Conservation (phyloP, 2,888 invertebrate species). For the Philonicus albiceps region DNA sequence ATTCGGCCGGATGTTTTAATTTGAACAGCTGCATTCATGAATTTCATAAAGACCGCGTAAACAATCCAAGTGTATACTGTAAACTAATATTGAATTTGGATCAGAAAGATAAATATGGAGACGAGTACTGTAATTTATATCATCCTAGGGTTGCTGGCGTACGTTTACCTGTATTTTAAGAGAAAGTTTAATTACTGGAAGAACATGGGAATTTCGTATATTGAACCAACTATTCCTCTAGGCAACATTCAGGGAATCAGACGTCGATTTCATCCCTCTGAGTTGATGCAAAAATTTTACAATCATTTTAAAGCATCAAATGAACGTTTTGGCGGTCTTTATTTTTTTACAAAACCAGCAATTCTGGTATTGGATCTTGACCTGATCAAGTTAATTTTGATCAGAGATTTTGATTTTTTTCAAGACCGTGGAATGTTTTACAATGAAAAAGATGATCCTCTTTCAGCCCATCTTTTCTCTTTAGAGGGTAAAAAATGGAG, state of each 20-base stretch:
- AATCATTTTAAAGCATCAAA: slow-evolving; percentile 42
- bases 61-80: background rate
- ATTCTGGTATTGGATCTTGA: slow-evolving; percentile 50
- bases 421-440: slow-evolving; percentile 53
- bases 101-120: background rate
- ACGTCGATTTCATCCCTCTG: slow-evolving; percentile 15
- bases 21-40: background rate
- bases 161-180: background rate
- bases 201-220: slow-evolving; percentile 52
- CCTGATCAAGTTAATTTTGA: slow-evolving; percentile 52
- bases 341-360: slow-evolving; percentile 46
- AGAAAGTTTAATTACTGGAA: slow-evolving; percentile 51
- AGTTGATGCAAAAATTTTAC: slow-evolving; percentile 39
- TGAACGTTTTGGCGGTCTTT: slow-evolving; percentile 44
- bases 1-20: background rate
- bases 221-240: slow-evolving; percentile 50
- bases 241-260: slow-evolving; percentile 52
- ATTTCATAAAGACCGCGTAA: background rate
- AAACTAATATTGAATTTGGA: background rate
- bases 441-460: slow-evolving; percentile 54
- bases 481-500: slow-evolving; percentile 60
- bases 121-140: background rate
- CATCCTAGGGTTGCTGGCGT: background rate
- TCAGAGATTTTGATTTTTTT: slow-evolving; percentile 55
- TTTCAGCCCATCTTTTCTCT: slow-evolving; percentile 53